Percentiles rank a stretch among this genome's conserved stretches.
Conservation (phyloP, 92 coral and sea anemone species). For the Phymanthus crucifer region DNA sequence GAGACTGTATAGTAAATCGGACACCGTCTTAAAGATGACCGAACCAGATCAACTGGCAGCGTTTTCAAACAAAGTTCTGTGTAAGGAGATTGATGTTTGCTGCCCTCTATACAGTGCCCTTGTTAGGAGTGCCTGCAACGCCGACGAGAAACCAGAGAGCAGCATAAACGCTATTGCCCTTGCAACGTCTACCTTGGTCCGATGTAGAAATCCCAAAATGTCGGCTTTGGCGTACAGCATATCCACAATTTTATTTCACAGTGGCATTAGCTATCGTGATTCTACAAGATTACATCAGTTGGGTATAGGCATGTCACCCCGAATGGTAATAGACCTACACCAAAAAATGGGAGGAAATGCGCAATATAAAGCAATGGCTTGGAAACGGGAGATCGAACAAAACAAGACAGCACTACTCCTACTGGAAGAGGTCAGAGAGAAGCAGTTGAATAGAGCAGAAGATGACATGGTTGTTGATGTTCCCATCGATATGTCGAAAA, state of each 20-base stretch:
- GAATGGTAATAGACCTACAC: constrained; percentile 23
- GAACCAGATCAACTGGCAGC: constrained; percentile 43
- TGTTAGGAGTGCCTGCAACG: neutral
- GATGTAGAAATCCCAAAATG: constrained; percentile 51
- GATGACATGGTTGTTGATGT: constrained; percentile 49
- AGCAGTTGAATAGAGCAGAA: constrained; percentile 33
- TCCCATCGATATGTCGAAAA: constrained; percentile 23
- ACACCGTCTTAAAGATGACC: constrained; percentile 34
- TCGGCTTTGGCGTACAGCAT: constrained; percentile 51
- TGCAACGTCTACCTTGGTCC: constrained; percentile 26
- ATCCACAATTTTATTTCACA: constrained; percentile 50
- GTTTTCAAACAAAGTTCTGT: constrained; percentile 37
- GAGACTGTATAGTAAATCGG: constrained; percentile 28
- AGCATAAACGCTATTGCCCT: constrained; percentile 26
- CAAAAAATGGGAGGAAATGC: constrained; percentile 47
- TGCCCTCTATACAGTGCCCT: constrained; percentile 41
- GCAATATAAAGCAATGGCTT: constrained; percentile 22
- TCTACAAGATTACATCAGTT: constrained; percentile 32
- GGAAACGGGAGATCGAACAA: constrained; percentile 42
- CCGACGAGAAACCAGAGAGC: neutral
- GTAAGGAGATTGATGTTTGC: constrained; percentile 32
- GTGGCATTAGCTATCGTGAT: constrained; percentile 42
- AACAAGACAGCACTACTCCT: constrained; percentile 27
- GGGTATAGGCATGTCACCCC: constrained; percentile 56
- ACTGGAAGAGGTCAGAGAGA: constrained; percentile 32